phyloP scores from a whole-genome alignment of 2,888 invertebrate species.

The Agonum fuliginosum region DNA sequence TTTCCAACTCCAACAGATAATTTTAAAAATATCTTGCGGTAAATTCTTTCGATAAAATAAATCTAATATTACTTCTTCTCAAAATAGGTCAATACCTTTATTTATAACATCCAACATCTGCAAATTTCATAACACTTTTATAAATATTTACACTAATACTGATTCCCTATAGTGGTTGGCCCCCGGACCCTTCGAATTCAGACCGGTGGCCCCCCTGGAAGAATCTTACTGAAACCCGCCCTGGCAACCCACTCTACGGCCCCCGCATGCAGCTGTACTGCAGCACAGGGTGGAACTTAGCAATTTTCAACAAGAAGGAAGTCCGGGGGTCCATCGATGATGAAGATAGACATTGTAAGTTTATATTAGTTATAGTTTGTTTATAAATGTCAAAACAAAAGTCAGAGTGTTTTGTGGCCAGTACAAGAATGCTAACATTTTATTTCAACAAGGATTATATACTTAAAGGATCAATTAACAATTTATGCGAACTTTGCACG shows the following conservation, averaged over 20 bases:
- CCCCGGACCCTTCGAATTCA: conserved; percentile 64
- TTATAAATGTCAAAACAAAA: not conserved
- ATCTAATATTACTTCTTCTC: not conserved
- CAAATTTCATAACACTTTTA: not conserved
- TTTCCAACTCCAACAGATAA: not conserved
- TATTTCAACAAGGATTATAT: no score
- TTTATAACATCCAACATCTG: not conserved
- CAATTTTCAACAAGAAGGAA: conserved; percentile 74
- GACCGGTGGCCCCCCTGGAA: conserved; percentile 62
- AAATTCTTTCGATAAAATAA: not conserved
- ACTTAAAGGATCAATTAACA: no score
- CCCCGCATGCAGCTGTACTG: conserved; percentile 76
- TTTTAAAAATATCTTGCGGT: not conserved
- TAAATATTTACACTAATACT: no score
- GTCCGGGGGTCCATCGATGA: conserved; percentile 75
- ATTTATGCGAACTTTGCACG: no score
- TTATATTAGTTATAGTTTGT: no score
- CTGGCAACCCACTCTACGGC: conserved; percentile 72
- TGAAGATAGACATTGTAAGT: conserved; percentile 74
- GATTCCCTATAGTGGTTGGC: conserved; percentile 69
- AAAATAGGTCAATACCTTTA: not conserved
- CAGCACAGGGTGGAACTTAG: conserved; percentile 75
- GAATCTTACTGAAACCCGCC: conserved; percentile 63
- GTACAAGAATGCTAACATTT: no score
- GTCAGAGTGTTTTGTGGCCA: no score